Evolutionary conservation across 2,113 vertebrate species (phyloP).

Genomic region (Zingel zingel): DNA sequence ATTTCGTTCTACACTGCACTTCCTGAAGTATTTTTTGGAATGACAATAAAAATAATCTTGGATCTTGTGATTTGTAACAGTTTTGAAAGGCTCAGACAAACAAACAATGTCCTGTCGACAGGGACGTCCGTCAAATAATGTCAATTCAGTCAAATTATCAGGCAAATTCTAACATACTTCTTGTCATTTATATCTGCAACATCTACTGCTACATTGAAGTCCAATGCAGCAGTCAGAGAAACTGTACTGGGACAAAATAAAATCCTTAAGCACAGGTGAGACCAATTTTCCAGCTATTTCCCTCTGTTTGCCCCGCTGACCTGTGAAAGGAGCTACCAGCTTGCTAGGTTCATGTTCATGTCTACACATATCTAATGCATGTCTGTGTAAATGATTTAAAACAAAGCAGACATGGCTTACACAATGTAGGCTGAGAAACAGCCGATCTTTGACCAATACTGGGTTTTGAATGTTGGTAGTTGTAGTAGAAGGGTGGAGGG

Average conservation of each 20-base stretch:
- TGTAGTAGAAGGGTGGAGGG: background rate
- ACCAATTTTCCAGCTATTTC: conserved; percentile 73
- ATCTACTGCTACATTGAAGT: conserved; percentile 11
- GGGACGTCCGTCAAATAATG: background rate
- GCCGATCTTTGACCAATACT: conserved; percentile 25
- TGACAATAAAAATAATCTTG: too few species aligned
- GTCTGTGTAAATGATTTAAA: conserved; percentile 57
- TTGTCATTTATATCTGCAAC: background rate
- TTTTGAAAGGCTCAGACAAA: background rate
- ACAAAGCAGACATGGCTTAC: conserved; percentile 53
- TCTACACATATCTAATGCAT: conserved; percentile 66
- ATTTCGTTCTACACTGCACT: too few species aligned
- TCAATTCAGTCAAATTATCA: background rate
- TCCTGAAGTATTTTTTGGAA: too few species aligned
- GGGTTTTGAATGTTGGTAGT: background rate
- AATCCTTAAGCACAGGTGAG: conserved; percentile 68
- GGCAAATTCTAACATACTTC: background rate
- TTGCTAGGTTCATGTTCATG: conserved; percentile 58
- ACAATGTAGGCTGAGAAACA: conserved; percentile 5
- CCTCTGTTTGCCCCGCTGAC: conserved; percentile 59
- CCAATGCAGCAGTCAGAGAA: conserved; percentile 6
- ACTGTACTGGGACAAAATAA: conserved; percentile 14
- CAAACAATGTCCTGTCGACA: background rate
- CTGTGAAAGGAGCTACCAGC: conserved; percentile 51
- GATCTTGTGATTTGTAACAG: background rate